Evolutionary conservation across 2,113 vertebrate species (phyloP).

Genomic region (Cromileptes altivelis): DNA sequence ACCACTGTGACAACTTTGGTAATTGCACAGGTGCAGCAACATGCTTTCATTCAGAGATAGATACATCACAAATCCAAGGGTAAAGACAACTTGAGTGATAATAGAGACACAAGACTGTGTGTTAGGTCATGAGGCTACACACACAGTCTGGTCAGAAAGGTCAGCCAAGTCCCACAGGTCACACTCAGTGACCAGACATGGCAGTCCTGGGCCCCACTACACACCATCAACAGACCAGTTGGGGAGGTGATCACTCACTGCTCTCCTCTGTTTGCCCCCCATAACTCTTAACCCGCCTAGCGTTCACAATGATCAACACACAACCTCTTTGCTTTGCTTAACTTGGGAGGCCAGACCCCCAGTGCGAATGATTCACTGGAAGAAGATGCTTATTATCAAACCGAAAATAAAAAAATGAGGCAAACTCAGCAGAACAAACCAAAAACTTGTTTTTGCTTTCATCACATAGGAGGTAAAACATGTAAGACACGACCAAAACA

Average conservation of each 20-base stretch:
- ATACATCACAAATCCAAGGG: conserved; percentile 2
- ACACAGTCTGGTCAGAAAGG: conserved; percentile 60
- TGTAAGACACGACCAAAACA: not conserved
- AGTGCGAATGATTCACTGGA: not conserved
- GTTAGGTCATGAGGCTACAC: conserved; percentile 59
- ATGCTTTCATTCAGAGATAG: not conserved
- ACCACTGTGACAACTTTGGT: not conserved
- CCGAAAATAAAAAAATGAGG: not conserved
- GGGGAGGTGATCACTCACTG: conserved; percentile 18
- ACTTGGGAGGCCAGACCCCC: not conserved
- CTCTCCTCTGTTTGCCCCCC: not conserved
- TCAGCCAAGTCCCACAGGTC: conserved; percentile 47
- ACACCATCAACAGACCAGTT: conserved; percentile 11
- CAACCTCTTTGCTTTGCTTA: not conserved
- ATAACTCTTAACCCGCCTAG: not conserved
- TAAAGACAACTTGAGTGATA: conserved; percentile 34
- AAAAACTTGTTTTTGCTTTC: conserved; percentile 10
- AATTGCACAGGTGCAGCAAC: not conserved
- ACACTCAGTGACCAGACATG: conserved; percentile 27
- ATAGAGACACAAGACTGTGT: conserved; percentile 14
- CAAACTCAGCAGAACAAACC: not conserved
- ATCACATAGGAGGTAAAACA: not conserved
- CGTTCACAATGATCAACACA: not conserved
- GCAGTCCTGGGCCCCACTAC: conserved; percentile 12
- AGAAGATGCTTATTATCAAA: not conserved